Evolutionary conservation across 2,888 invertebrate genomes (phyloP).

Genomic region (Trisateles emortualis): DNA sequence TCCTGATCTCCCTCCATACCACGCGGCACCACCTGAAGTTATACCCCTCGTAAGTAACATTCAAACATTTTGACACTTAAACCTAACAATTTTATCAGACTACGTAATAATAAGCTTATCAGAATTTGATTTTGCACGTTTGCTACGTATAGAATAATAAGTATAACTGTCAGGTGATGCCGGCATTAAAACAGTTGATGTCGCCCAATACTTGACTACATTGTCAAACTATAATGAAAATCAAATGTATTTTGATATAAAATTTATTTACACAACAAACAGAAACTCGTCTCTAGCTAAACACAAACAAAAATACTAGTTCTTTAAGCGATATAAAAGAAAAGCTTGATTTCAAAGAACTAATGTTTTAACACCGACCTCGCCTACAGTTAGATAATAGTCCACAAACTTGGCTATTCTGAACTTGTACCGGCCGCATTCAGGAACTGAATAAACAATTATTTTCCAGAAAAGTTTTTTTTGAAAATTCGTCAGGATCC

Average conservation of each 20-base stretch:
- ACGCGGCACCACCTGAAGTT: slow-evolving; percentile 74
- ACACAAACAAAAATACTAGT: slow-evolving; percentile 52
- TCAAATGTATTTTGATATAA: slow-evolving; percentile 46
- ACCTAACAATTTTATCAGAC: not conserved
- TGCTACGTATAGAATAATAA: too few relatives aligned
- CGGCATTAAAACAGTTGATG: slow-evolving; percentile 78
- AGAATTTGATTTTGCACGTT: too few relatives aligned
- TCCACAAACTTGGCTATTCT: slow-evolving; percentile 26
- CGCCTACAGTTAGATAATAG: slow-evolving; percentile 52
- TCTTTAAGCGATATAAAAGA: slow-evolving; percentile 38
- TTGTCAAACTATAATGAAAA: slow-evolving; percentile 47
- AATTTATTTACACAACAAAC: slow-evolving; percentile 65
- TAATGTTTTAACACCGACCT: slow-evolving; percentile 81
- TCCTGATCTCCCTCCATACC: slow-evolving; percentile 58
- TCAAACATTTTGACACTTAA: not conserved
- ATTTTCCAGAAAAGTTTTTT: too few relatives aligned
- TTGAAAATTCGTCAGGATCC: too few relatives aligned
- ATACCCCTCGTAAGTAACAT: slow-evolving; percentile 32
- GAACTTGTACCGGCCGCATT: not conserved
- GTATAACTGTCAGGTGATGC: slow-evolving; percentile 69
- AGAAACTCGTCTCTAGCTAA: slow-evolving; percentile 42
- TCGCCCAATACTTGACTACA: slow-evolving; percentile 17
- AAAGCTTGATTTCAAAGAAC: slow-evolving; percentile 43
- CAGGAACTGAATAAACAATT: too few relatives aligned
- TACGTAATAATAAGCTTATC: too few relatives aligned